These are phyloP conservation scores for Fratercula arctica DNA, from an alignment of 2,797 vertebrate species.

Conservation along the genomic window DNA sequence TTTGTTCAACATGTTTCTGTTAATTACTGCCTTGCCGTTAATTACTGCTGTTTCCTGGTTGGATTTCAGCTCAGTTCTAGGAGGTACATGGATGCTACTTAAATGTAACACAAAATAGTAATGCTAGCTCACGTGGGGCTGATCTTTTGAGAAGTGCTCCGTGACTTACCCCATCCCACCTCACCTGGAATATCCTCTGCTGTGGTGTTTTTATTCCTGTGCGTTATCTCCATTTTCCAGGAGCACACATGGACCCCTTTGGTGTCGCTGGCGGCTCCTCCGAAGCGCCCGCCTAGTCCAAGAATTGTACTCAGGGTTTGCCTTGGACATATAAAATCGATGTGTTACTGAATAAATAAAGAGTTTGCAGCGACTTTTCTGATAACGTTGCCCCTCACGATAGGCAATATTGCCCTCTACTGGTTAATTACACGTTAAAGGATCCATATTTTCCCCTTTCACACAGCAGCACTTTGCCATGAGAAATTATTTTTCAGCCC, in stretches of 20 bases:
- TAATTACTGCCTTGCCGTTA: not conserved
- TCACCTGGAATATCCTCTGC: not conserved
- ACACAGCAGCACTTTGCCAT: rapidly evolving
- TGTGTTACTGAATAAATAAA: rapidly evolving
- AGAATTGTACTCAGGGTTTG: not conserved
- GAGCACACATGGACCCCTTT: not conserved
- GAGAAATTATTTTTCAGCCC: not conserved
- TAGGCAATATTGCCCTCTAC: slow-evolving; percentile 66
- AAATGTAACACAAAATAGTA: not conserved
- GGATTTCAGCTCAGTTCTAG: not conserved
- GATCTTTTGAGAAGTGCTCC: not conserved
- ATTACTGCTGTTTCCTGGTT: not conserved
- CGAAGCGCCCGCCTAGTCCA: rapidly evolving
- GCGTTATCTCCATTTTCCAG: not conserved
- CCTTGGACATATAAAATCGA: rapidly evolving
- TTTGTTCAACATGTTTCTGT: not conserved
- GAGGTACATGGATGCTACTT: rapidly evolving
- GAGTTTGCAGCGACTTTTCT: not conserved
- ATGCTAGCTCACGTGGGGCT: not conserved
- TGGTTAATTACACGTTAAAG: not conserved
- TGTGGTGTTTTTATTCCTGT: rapidly evolving
- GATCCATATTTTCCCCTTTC: not conserved
- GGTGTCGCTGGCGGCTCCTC: not conserved
- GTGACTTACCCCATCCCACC: not conserved
- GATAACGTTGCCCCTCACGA: not conserved